Base-by-base conservation (phyloP, 2,113 vertebrate genomes). In the Nyctereutes procyonoides region DNA sequence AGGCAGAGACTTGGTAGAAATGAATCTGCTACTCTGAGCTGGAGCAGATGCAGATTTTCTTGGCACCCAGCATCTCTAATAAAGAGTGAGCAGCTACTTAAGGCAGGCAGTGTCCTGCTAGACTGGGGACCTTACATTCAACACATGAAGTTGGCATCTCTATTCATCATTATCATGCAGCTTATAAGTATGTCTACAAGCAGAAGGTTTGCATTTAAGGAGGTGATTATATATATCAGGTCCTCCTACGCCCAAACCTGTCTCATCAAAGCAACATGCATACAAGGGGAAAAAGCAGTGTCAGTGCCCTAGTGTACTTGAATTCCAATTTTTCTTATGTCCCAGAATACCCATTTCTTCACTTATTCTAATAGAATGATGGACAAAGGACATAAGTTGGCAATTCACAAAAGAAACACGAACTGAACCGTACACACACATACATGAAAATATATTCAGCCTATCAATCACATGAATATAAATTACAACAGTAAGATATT, bases 1-100 rank as follows among this genome's bases (percentile, higher is more conserved):
- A 43, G 26, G n/a, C 10, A 90, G 79, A 96, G 93, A 71, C 35
- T 60, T 26, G 26, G 4, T 60, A 22, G 55, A 85, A 84, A 90
- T 51, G 65, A 95, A 76, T 74, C 56, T 32, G 26, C 15, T 38
- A 60, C 53, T 73, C 28, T 6, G 17, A 83, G 35, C 38, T 92
- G 32, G 32, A 81, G 28, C 93, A 55, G 86, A 84, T 43, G 73
- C 51, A 90, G 65, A 92, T 63, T 83, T 92, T 74, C n/a, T 53
- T 48, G 51, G 74, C 19, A 79, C 51, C 24, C 12, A 38, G 51
- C 76, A 11, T 56, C 74, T 63, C 58, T n/a, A n/a, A 32, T 14
- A 22, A 92, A 74, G 24, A 77, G 26, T 3, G 24, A 55, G 13
- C 28, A n/a, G 30, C 53, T 67, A 56, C 65, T 88, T 48, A 35